Conservation (phyloP, 2,113 vertebrate species). For the Hymenochirus boettgeri region DNA sequence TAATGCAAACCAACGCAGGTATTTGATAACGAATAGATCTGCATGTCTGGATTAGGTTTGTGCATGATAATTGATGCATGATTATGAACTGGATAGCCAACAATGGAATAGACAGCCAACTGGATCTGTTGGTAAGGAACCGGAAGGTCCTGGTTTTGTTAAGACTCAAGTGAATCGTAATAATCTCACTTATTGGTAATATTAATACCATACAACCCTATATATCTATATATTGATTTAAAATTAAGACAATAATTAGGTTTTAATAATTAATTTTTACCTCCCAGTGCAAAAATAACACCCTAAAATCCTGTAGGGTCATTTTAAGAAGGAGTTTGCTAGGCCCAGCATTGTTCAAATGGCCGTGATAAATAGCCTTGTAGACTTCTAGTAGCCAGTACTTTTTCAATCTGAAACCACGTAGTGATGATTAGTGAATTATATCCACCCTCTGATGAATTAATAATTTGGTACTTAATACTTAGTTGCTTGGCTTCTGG, state of each 20-base stretch:
- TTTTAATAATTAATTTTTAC: too few species aligned
- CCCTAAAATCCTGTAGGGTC: too few species aligned
- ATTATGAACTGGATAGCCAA: constrained; percentile 11
- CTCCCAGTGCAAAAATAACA: too few species aligned
- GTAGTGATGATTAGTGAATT: not conserved
- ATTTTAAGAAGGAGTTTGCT: too few species aligned
- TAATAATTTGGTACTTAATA: not conserved
- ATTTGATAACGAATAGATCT: constrained; percentile 14
- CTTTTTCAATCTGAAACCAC: not conserved
- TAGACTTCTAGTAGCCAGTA: not conserved
- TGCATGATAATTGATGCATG: constrained; percentile 33
- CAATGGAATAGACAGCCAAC: too few species aligned
- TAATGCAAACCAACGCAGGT: constrained; percentile 18
- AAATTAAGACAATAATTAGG: too few species aligned
- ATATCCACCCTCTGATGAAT: not conserved
- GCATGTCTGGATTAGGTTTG: constrained; percentile 16
- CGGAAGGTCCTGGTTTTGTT: too few species aligned
- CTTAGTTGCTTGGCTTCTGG: not conserved
- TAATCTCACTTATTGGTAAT: too few species aligned
- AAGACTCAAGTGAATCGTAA: too few species aligned
- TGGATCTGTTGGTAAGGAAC: too few species aligned
- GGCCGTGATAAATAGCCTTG: not conserved
- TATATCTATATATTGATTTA: too few species aligned
- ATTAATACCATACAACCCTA: too few species aligned
- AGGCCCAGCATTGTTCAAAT: not conserved